Conservation (phyloP, 2,888 invertebrate genomes). For the Volucella zonaria region DNA sequence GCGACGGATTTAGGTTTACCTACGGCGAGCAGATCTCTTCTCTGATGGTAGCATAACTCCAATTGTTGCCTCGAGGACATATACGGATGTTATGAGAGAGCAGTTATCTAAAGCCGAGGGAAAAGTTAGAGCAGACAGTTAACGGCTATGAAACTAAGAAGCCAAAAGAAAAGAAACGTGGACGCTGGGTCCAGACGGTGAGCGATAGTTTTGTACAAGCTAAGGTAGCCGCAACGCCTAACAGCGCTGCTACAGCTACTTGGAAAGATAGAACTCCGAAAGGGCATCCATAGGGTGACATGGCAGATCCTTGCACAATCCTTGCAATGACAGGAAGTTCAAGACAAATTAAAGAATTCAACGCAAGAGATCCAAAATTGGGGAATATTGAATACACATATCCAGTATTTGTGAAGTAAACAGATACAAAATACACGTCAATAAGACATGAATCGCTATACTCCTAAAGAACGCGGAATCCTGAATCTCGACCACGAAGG, state of each 20-base stretch:
- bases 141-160: constrained; percentile 88
- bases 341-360: no score
- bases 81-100: constrained; percentile 98
- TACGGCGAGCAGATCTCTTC: no score
- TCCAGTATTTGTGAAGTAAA: no score
- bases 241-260: constrained; percentile 86
- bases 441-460: no score
- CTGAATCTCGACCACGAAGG: no score
- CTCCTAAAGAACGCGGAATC: no score
- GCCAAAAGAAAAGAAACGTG: constrained; percentile 90
- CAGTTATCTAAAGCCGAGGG: constrained; percentile 95
- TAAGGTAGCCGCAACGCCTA: constrained; percentile 85
- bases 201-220: constrained; percentile 89
- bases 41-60: constrained; percentile 99
- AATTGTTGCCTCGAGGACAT: constrained; percentile 96
- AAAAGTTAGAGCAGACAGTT: constrained; percentile 88
- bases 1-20: no score
- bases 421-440: no score
- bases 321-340: constrained; percentile 86
- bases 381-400: no score
- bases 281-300: no score
- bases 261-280: constrained; percentile 86
- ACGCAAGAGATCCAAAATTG: no score
- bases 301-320: no score
- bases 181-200: constrained; percentile 98